phyloP scores from a whole-genome alignment of 2,113 vertebrate genomes.

The Syngnathus scovelli region DNA sequence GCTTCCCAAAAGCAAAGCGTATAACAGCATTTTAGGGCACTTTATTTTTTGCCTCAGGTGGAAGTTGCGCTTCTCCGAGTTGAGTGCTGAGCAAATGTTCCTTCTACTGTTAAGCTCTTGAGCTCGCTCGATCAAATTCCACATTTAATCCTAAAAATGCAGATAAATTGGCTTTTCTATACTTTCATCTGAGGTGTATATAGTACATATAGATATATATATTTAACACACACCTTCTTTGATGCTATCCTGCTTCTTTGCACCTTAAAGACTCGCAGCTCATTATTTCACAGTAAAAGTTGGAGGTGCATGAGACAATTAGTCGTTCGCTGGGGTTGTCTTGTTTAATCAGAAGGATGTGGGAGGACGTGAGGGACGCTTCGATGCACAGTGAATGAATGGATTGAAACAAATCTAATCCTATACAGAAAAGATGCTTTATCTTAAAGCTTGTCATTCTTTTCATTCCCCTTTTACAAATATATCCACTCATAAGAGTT shows the following conservation, averaged over 20 bases:
- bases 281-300: slow-evolving; percentile 40
- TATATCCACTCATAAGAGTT: neutral
- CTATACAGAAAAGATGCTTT: slow-evolving; percentile 5
- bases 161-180: slow-evolving; percentile 4
- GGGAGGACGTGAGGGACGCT: neutral
- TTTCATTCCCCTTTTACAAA: neutral
- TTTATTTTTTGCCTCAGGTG: slow-evolving; percentile 20
- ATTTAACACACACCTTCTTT: slow-evolving; percentile 22
- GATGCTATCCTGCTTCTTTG: slow-evolving; percentile 32
- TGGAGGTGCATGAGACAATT: slow-evolving; percentile 44
- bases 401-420: slow-evolving; percentile 14
- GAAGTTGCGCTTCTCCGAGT: slow-evolving; percentile 21
- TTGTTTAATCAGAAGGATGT: slow-evolving; percentile 29
- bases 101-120: slow-evolving; percentile 13
- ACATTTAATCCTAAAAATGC: slow-evolving; percentile 10
- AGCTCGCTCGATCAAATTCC: neutral
- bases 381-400: slow-evolving; percentile 35
- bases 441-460: slow-evolving; percentile 2
- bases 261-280: slow-evolving; percentile 36
- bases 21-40: slow-evolving; percentile 27
- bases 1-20: slow-evolving; percentile 41
- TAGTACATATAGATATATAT: neutral
- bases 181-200: slow-evolving; percentile 11
- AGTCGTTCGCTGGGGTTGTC: slow-evolving; percentile 32
- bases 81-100: slow-evolving; percentile 18